phyloP scores from a whole-genome alignment of 2,113 vertebrate genomes.

The Lota lota region DNA sequence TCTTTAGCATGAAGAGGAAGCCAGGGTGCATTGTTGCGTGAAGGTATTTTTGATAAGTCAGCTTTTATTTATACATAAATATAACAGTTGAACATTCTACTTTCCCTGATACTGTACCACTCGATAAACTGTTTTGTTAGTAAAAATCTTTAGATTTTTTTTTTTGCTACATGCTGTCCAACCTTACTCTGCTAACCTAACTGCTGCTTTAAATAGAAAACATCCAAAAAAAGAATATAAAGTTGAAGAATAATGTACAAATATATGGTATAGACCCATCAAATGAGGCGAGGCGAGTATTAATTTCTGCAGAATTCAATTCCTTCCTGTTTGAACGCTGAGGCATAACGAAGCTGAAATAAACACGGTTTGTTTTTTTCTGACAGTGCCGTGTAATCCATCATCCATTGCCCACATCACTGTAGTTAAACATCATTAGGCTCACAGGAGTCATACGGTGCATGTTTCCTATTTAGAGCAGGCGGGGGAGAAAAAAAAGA shows the following conservation, averaged over 20 bases:
- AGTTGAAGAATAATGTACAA: background rate
- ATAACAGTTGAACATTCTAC: background rate
- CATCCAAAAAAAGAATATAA: background rate
- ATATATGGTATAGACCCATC: conserved; percentile 2
- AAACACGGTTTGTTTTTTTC: conserved; percentile 28
- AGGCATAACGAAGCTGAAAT: background rate
- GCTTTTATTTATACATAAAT: background rate
- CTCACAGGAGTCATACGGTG: conserved; percentile 19
- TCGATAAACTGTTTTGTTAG: background rate
- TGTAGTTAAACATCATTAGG: conserved; percentile 31
- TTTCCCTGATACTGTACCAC: conserved; percentile 3
- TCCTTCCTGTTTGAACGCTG: background rate
- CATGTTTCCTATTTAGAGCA: conserved; percentile 40
- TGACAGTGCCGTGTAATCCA: conserved; percentile 25
- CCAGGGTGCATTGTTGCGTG: conserved; percentile 11
- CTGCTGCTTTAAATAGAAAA: background rate
- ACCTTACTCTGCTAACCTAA: background rate
- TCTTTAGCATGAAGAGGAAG: conserved; percentile 30
- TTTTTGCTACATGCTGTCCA: background rate
- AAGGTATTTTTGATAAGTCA: conserved; percentile 36
- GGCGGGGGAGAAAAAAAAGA: background rate
- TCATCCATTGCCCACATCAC: conserved; percentile 27
- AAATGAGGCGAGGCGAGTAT: conserved; percentile 18
- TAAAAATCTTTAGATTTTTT: background rate
- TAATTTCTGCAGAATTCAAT: conserved; percentile 13